Base-by-base conservation (phyloP, 2,888 invertebrate species). In the Trissonchulus latispiculum region DNA sequence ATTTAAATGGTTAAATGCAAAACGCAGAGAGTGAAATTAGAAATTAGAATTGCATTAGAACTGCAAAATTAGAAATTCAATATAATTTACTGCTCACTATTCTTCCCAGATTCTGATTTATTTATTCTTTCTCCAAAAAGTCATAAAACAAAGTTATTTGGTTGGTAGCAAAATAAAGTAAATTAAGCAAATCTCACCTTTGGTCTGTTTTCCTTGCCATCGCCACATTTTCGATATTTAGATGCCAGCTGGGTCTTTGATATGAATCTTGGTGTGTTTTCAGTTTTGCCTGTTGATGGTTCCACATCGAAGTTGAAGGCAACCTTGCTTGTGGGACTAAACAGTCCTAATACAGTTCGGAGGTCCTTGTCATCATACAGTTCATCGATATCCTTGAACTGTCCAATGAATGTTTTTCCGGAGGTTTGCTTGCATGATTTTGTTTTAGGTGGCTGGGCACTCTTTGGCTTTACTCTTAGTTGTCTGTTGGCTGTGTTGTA, bases 321-420 rank as follows among this genome's bases (percentile, higher is more conserved):
- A 8, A 73, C 70, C 36, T 71, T 73, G 62, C 70, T 73, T 32
- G 73, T 61, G 18, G 75, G 75, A 70, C 73, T 73, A n/a, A 71
- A 36, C 15, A 23, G 23, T 0, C 32, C 69, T 61, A 73, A 37
- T 18, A 73, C 23, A 18, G 2, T 1, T 1, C 72, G 62, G 1
- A 75, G 36, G 33, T 75, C 75, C 3, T 32, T 32, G 3, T 35
- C 3, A 33, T 33, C 29, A 67, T 66, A 75, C 29, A 75, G 32
- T 1, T 62, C 67, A 67, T 75, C 75, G 28, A 70, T 59, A 59
- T 62, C 62, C 3, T 15, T 28, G 18, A 69, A 18, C n/a, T 72
- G n/a, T 36, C 73, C 33, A 23, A 70, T 71, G 64, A 36, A 70
- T 2, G n/a, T 35, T 68, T 75, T 72, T 70, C 67, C 28, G 15